A percentile compares a stretch with the other conserved stretches of the same genome.
These are phyloP conservation scores for Melinaea marsaeus DNA, from an alignment of 2,888 invertebrate genomes.

Conservation along the genomic window DNA sequence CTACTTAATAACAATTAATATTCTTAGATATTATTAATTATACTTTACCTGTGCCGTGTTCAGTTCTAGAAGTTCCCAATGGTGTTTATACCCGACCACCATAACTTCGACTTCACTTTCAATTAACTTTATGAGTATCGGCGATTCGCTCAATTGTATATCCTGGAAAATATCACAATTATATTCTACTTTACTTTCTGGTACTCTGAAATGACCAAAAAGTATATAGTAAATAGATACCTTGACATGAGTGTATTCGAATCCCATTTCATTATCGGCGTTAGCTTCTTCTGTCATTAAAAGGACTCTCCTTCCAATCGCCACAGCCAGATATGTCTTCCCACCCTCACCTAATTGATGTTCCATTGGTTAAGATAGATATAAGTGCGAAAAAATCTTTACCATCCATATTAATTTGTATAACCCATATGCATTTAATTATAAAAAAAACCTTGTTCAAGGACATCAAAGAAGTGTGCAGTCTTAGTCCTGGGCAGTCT, in stretches of 20 bases:
- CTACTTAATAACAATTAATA: too few species aligned
- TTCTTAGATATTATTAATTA: background rate
- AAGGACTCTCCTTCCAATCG: constrained; percentile 66
- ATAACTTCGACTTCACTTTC: constrained; percentile 80
- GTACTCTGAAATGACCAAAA: background rate
- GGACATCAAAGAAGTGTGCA: constrained; percentile 87
- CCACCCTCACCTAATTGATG: constrained; percentile 56
- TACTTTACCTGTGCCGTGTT: constrained; percentile 72
- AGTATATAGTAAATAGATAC: constrained; percentile 34
- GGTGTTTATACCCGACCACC: constrained; percentile 90
- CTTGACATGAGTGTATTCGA: constrained; percentile 73
- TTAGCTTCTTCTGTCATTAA: constrained; percentile 66
- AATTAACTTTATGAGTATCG: constrained; percentile 84
- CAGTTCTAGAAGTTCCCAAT: constrained; percentile 90
- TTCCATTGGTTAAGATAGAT: constrained; percentile 9
- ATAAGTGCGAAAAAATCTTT: constrained; percentile 1
- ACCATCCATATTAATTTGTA: background rate
- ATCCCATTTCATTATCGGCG: constrained; percentile 71
- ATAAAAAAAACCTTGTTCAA: constrained; percentile 80
- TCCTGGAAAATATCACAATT: constrained; percentile 73
- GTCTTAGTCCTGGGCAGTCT: constrained; percentile 88
- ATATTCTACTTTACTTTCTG: background rate
- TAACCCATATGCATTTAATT: too few species aligned
- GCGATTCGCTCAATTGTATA: constrained; percentile 84
- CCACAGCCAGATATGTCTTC: constrained; percentile 64